Conservation (phyloP, 2,888 invertebrate species). For the Chrysodeixis includens region DNA sequence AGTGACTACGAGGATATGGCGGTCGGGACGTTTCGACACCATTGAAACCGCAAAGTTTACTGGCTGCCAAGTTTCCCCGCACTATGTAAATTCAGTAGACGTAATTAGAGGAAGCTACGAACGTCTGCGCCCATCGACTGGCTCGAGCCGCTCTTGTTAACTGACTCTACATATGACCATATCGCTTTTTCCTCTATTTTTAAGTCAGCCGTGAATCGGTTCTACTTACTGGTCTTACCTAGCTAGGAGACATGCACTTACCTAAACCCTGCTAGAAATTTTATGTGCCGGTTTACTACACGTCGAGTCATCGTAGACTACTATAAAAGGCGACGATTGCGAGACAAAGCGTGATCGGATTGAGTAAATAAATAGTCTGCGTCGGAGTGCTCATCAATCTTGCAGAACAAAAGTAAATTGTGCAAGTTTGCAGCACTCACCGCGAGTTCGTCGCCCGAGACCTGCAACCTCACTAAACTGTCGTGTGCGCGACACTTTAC, state of each 20-base stretch:
- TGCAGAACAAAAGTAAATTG: conserved; percentile 82
- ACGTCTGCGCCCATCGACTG: conserved; percentile 72
- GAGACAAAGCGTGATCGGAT: conserved; percentile 86
- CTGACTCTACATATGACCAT: conserved; percentile 66
- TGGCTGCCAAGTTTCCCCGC: conserved; percentile 77
- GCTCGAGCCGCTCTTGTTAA: conserved; percentile 69
- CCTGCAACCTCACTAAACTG: conserved; percentile 84
- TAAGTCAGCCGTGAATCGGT: conserved; percentile 60
- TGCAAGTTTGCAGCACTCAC: conserved; percentile 74
- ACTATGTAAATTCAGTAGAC: conserved; percentile 77
- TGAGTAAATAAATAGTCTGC: conserved; percentile 85
- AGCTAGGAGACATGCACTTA: conserved; percentile 51
- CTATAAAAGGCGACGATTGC: conserved; percentile 83
- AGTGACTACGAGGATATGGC: conserved; percentile 55
- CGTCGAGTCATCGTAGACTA: conserved; percentile 74
- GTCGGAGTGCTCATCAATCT: conserved; percentile 85
- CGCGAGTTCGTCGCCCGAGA: conserved; percentile 82
- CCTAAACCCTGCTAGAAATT: conserved; percentile 69
- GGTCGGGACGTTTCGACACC: conserved; percentile 66
- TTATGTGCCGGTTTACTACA: conserved; percentile 78
- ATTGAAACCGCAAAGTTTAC: conserved; percentile 70
- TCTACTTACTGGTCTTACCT: conserved; percentile 36
- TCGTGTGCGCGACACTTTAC: conserved; percentile 83
- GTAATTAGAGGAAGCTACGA: conserved; percentile 78
- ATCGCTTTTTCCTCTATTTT: conserved; percentile 66